Conservation (phyloP, 2,888 invertebrate species). For the Eristalinus sepulchralis region DNA sequence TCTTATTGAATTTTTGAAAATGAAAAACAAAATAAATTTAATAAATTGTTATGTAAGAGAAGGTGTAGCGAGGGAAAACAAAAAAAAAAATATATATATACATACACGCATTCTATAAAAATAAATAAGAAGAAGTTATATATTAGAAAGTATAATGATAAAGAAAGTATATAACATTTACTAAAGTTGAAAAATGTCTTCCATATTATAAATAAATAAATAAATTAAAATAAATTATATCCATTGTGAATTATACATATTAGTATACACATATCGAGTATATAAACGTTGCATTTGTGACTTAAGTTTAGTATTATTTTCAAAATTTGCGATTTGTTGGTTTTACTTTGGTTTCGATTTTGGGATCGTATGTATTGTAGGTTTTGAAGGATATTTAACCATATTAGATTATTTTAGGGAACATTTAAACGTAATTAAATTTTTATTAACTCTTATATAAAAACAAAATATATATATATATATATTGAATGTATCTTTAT, state of each 20-base stretch:
- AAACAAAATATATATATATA: constrained; percentile 1
- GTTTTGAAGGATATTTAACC: constrained; percentile 28
- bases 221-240: constrained; percentile 59
- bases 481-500: constrained; percentile 36
- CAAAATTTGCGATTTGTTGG: neutral
- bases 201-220: constrained; percentile 70
- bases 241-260: constrained; percentile 44
- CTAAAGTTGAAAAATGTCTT: constrained; percentile 71
- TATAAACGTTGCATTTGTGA: constrained; percentile 60
- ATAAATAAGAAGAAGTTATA: constrained; percentile 23
- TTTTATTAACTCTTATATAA: constrained; percentile 28
- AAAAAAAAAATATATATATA: constrained; percentile 11
- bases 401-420: constrained; percentile 24
- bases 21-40: neutral
- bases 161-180: constrained; percentile 58
- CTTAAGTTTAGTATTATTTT: constrained; percentile 50
- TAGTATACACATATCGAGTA: constrained; percentile 64
- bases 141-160: constrained; percentile 46
- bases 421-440: constrained; percentile 31
- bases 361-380: constrained; percentile 7
- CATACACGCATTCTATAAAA: constrained; percentile 35
- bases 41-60: constrained; percentile 1
- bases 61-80: constrained; percentile 1
- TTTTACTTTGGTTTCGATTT: neutral
- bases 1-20: neutral